Percentiles rank a stretch among this genome's conserved stretches.
Evolutionary conservation across 2,797 vertebrate genomes (phyloP).

Genomic region (Gadopsis marmoratus): DNA sequence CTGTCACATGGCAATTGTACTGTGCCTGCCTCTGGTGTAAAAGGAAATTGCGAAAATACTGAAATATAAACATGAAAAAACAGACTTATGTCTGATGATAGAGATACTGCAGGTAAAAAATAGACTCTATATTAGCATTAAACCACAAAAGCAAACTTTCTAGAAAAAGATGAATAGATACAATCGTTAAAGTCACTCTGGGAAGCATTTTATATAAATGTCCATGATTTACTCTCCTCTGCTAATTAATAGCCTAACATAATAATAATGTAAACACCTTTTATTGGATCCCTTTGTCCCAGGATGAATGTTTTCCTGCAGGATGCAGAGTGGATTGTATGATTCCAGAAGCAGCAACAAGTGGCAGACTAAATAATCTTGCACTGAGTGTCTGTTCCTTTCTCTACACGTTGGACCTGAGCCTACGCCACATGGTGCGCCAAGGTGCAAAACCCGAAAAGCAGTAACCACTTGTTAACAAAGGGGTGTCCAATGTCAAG

Average conservation of each 20-base stretch:
- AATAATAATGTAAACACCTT: background rate
- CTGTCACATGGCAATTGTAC: background rate
- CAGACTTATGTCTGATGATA: background rate
- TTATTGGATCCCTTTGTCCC: conserved; percentile 14
- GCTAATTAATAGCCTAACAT: background rate
- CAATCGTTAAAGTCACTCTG: background rate
- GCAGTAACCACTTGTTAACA: background rate
- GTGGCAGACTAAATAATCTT: background rate
- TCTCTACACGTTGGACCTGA: background rate
- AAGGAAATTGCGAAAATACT: background rate
- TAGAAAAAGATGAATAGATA: background rate
- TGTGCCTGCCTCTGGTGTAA: background rate
- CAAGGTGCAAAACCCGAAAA: background rate
- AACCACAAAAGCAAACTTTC: background rate
- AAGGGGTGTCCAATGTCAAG: background rate
- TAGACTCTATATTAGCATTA: background rate
- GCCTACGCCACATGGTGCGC: background rate
- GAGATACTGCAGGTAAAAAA: background rate
- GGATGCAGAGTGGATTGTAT: conserved; percentile 8
- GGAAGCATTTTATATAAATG: background rate
- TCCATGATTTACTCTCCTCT: background rate
- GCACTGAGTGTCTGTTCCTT: background rate
- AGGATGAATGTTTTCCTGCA: conserved; percentile 29
- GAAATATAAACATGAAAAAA: background rate
- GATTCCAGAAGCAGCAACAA: conserved; percentile 22